Evolutionary conservation across 2,797 vertebrate genomes (phyloP).

Genomic region (Margarornis squamiger): DNA sequence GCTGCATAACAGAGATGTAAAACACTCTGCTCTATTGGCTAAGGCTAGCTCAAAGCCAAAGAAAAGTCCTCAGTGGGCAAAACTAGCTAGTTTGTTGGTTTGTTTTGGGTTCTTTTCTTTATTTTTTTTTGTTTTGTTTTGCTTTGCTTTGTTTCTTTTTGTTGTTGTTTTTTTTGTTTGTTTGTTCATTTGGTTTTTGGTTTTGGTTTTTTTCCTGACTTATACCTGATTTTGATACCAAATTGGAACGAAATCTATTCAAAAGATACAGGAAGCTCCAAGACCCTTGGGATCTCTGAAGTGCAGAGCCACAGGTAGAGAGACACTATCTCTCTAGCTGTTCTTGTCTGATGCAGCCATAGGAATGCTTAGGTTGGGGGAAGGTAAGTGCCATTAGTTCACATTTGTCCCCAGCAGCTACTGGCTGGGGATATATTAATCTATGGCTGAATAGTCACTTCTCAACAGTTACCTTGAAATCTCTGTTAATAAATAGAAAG

Average conservation of each 20-base stretch:
- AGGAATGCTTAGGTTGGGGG: neutral
- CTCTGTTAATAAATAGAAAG: neutral
- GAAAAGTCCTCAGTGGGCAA: neutral
- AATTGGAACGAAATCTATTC: neutral
- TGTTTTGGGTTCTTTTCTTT: neutral
- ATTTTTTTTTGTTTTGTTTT: too few species aligned
- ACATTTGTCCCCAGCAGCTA: neutral
- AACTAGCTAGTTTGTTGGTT: neutral
- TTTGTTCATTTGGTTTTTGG: neutral
- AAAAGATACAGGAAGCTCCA: neutral
- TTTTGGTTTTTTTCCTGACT: neutral
- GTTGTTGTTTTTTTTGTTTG: neutral
- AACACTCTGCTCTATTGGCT: neutral
- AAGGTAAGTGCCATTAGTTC: neutral
- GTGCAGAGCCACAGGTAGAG: neutral
- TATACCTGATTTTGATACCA: neutral
- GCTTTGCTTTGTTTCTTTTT: too few species aligned
- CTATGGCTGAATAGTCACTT: neutral
- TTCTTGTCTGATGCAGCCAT: neutral
- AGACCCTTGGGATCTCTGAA: neutral
- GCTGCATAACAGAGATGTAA: neutral
- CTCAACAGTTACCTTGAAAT: neutral
- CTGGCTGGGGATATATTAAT: neutral
- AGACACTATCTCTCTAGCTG: neutral
- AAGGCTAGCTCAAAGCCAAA: neutral